Evolutionary conservation across 1,140 invertebrate species (phyloP), one percentile per base, ranked within the genome.

Genomic region (Megathymus violae): DNA sequence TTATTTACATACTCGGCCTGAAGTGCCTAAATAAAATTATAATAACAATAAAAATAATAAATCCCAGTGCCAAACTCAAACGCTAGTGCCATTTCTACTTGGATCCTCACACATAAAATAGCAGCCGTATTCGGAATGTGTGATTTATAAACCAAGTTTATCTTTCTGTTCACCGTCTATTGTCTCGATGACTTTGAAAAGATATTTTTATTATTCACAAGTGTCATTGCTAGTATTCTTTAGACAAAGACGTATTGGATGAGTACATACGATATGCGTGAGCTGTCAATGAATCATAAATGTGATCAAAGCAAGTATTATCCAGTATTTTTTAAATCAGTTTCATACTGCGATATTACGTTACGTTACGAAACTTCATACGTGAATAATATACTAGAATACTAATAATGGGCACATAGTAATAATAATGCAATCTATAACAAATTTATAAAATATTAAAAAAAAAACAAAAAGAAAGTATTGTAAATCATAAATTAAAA

Each of bases 141-240:
- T 61, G 56, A 64, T 61, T 68, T 68, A 68, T 64, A 51, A 59
- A 31, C 58, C 34, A 34, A 56, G 36, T 40, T 54, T 54, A 68
- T 61, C 43, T 60, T 56, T 54, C 56, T 63, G 64, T 54, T 47
- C 15, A 11, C 16, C 15, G 13, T 40, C 54, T 51, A 52, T 64
- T 68, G 66, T 68, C 41, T 64, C 19, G 19, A 9, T 46, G 31
- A 66, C 62, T 51, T 52, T 52, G 50, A 41, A 54, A 54, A 54
- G 51, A 54, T 54, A 54, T 41, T 41, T 41, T 41, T 54, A 54
- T 54, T 54, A 52, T 52, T 52, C 50, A 52, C 19, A 13, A 25
- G 36, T 54, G 19, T 40, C 41, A 41, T 52, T 41, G 34, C 50
- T 40, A 52, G 50, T 51, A 51, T 52, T 38, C 51, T 54, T 22